These are phyloP conservation scores for Drosophila triauraria DNA, from an alignment of 1,140 invertebrate species.

Conservation along the genomic window DNA sequence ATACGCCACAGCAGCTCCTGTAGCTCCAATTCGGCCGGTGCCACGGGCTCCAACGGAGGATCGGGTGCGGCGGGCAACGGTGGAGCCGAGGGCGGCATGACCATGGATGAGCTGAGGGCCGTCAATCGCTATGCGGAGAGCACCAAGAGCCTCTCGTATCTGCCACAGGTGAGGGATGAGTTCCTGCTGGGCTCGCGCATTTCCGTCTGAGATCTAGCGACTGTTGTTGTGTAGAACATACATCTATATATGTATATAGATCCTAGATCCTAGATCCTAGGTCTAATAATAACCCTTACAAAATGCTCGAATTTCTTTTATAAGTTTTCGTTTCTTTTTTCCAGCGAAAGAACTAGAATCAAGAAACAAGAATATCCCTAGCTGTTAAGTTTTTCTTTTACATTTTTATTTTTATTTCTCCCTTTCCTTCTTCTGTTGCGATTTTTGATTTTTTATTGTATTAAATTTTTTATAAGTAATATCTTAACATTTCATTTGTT, in stretches of 20 bases:
- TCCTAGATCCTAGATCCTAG: slow-evolving; percentile 32
- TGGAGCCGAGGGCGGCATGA: slow-evolving; percentile 87
- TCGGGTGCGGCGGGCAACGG: slow-evolving; percentile 85
- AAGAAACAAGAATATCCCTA: slow-evolving; percentile 47
- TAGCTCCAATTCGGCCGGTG: slow-evolving; percentile 88
- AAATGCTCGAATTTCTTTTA: slow-evolving; percentile 66
- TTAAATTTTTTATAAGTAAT: slow-evolving; percentile 41
- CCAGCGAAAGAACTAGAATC: slow-evolving; percentile 63
- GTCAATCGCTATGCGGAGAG: slow-evolving; percentile 96
- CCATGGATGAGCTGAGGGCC: slow-evolving; percentile 92
- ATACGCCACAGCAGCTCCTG: slow-evolving; percentile 86
- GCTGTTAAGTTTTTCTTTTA: slow-evolving; percentile 37
- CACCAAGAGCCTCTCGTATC: slow-evolving; percentile 95
- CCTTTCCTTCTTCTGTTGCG: slow-evolving; percentile 49
- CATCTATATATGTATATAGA: slow-evolving; percentile 20
- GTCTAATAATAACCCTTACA: slow-evolving; percentile 42
- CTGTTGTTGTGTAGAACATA: slow-evolving; percentile 31
- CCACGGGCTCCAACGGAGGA: slow-evolving; percentile 88
- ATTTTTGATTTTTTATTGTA: slow-evolving; percentile 39
- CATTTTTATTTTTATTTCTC: slow-evolving; percentile 18
- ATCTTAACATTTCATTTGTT: slow-evolving; percentile 9
- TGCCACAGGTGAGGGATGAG: slow-evolving; percentile 92
- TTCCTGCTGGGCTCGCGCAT: slow-evolving; percentile 81
- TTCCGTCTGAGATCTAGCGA: slow-evolving; percentile 70
- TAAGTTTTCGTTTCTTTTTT: slow-evolving; percentile 72